Percentiles rank a stretch among this genome's conserved stretches.
phyloP scores from a whole-genome alignment of 2,797 vertebrate species.

The Sebastes trivittatus region DNA sequence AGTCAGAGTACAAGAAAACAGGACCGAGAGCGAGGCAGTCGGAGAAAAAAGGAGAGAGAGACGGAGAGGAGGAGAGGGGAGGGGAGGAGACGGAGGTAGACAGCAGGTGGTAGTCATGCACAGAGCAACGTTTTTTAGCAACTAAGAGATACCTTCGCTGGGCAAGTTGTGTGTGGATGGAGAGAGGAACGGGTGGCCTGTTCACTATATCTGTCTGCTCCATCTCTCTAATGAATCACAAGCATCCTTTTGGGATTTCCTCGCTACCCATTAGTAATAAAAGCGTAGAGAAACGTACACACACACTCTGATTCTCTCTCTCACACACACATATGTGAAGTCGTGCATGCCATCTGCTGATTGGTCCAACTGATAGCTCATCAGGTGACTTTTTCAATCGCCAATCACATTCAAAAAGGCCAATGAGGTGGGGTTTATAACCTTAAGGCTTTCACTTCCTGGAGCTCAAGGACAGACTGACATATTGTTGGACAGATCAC shows the following conservation, averaged over 20 bases:
- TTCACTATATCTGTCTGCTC: neutral
- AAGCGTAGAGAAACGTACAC: neutral
- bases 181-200: neutral
- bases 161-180: neutral
- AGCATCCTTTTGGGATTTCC: neutral
- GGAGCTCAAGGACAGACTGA: slow-evolving; percentile 15
- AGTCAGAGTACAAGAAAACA: slow-evolving; percentile 79
- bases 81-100: slow-evolving; percentile 62
- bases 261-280: neutral
- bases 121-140: slow-evolving; percentile 66
- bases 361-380: neutral
- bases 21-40: slow-evolving; percentile 35
- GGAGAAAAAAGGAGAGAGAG: slow-evolving; percentile 71
- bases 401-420: neutral
- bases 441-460: neutral
- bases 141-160: slow-evolving; percentile 1
- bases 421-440: neutral
- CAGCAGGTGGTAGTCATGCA: slow-evolving; percentile 76
- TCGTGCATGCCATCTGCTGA: neutral
- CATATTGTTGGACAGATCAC: slow-evolving; percentile 45
- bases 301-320: neutral
- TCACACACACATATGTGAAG: neutral
- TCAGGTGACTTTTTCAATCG: neutral
- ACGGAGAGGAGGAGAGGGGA: slow-evolving; percentile 52
- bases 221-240: neutral